Percentiles rank a stretch among this genome's conserved stretches.
Conservation (phyloP, 2,113 vertebrate genomes). For the Nothoprocta pentlandii region DNA sequence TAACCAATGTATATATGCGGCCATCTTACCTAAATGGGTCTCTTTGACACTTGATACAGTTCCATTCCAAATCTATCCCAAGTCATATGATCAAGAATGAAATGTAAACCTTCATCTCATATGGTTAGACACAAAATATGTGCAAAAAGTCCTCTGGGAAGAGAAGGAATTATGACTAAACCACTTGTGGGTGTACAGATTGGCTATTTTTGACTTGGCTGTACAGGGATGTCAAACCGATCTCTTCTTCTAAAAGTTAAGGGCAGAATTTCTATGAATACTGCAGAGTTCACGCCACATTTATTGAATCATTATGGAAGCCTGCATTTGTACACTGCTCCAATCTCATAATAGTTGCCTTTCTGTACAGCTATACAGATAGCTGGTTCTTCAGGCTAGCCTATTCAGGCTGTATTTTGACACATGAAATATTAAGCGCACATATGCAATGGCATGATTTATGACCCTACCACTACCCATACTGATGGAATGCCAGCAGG, state of each 20-base stretch:
- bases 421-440: not conserved
- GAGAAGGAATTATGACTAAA: not conserved
- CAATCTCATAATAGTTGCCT: not conserved
- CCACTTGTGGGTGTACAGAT: not conserved
- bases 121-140: not conserved
- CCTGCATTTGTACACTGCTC: not conserved
- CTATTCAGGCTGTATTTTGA: not conserved
- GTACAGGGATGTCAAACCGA: not conserved
- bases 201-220: not conserved
- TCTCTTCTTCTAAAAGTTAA: not conserved
- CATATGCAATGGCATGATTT: not conserved
- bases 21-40: rapidly evolving
- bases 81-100: not conserved
- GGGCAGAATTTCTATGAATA: not conserved
- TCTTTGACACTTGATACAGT: not conserved
- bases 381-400: not conserved
- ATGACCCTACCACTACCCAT: not conserved
- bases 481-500: not conserved
- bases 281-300: not conserved
- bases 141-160: not conserved
- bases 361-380: not conserved
- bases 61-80: not conserved
- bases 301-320: not conserved
- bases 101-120: not conserved
- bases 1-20: not conserved